Evolutionary conservation across 2,888 invertebrate species (phyloP).

Genomic region (Ernsta delagoae): DNA sequence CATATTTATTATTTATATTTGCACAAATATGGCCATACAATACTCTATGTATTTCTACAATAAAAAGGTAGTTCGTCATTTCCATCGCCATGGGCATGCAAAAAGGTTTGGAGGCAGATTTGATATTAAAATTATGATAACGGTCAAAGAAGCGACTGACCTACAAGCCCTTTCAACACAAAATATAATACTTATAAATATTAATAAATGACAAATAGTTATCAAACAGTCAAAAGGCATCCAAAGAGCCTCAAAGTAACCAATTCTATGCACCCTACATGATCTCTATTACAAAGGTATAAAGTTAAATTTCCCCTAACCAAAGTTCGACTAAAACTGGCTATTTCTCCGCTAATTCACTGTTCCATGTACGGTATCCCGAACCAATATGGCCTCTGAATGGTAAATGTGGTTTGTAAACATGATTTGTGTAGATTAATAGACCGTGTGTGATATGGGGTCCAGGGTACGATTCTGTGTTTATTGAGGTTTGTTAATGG

Average conservation of each 20-base stretch:
- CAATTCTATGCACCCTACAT: not conserved
- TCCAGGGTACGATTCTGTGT: not conserved
- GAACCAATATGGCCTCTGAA: slow-evolving; percentile 47
- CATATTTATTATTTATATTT: no score
- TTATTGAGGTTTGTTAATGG: not conserved
- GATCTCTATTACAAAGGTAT: not conserved
- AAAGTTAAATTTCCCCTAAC: not conserved
- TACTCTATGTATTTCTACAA: no score
- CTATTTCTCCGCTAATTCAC: slow-evolving; percentile 14
- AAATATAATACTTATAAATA: not conserved
- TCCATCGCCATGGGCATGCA: no score
- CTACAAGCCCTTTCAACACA: not conserved
- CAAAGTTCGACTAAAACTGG: not conserved
- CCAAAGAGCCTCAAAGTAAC: slow-evolving; percentile 10
- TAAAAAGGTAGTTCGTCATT: no score
- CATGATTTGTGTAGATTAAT: slow-evolving; percentile 45
- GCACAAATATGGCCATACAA: no score
- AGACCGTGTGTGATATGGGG: slow-evolving; percentile 9
- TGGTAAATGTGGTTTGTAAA: slow-evolving; percentile 45
- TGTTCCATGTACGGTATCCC: slow-evolving; percentile 43
- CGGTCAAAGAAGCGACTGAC: not conserved
- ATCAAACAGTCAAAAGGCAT: slow-evolving; percentile 21
- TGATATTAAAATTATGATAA: not conserved
- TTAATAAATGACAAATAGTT: slow-evolving; percentile 12
- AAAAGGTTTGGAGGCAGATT: not conserved